Base-by-base conservation (phyloP, 2,113 vertebrate genomes). In the Larimichthys crocea region DNA sequence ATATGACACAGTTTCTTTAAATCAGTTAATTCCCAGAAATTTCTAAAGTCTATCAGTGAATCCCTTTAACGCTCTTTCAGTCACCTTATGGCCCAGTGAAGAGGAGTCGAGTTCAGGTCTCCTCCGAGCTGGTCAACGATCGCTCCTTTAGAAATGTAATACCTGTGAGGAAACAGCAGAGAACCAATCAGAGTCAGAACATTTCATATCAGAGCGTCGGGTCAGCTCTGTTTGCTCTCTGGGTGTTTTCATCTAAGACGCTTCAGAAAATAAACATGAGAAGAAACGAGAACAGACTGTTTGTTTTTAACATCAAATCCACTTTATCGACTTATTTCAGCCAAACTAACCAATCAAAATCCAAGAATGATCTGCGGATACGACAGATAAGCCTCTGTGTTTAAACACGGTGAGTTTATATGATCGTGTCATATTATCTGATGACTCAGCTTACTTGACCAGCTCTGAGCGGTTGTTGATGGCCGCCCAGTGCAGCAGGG, bases 51-150 rank as follows among this genome's bases (percentile, higher is more conserved):
- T 1, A 74, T 19, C 72, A 63, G 14, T 1, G 0, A 75, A 74
- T 26, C 20, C 15, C 40, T 3, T 50, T 17, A 9, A 11, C 3
- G 11, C 19, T 66, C 26, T 40, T 53, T 53, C 42, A 64, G 72
- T 88, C 93, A 99, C 98, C 98, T 96, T 83, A 98, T 94, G 6
- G 98, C 97, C 98, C 98, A 99, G 85, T 99, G 98, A 85, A 99
- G 97, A 14, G 98, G 97, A 7, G 98, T 97, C 12, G 98, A 99
- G 93, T 97, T 99, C 88, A 99, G 92, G 85, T 99, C 97, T 78
- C 98, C 98, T 74, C 98, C 98, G 0, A 99, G 93, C 91, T 99
- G 98, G 94, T 99, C 98, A 59, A 99, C 92, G 17, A 97, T 79
- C 0, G 98, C 97, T 52, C 98, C 98, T 95, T 97, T 99, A 75